A percentile compares a stretch with the other conserved stretches of the same genome.
phyloP scores from a whole-genome alignment of 2,113 vertebrate species.

The Gobio gobio region DNA sequence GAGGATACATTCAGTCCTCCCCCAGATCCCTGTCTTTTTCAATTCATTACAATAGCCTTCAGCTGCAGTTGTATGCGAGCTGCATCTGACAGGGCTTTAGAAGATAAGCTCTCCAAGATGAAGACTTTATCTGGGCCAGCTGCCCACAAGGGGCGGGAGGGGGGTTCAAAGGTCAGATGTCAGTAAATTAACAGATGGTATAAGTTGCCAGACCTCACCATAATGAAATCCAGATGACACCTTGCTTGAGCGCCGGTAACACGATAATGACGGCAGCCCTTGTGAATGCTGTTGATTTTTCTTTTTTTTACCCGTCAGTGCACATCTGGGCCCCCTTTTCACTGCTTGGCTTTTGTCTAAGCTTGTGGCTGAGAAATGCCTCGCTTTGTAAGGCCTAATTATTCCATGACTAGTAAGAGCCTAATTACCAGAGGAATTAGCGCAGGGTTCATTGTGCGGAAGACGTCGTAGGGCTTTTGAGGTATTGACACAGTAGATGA shows the following conservation, averaged over 20 bases:
- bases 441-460: not conserved
- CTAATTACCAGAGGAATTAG: conserved; percentile 40
- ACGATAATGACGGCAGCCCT: not conserved
- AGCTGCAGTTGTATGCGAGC: conserved; percentile 48
- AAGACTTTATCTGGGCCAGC: conserved; percentile 65
- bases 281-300: not conserved
- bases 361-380: conserved; percentile 20
- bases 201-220: conserved; percentile 11
- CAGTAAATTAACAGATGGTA: conserved; percentile 55
- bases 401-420: conserved; percentile 42
- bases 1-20: conserved; percentile 46
- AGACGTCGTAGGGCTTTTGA: conserved; percentile 17
- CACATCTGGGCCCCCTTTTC: conserved; percentile 25
- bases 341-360: conserved; percentile 10
- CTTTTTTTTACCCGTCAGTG: not conserved
- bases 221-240: conserved; percentile 27
- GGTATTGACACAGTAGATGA: conserved; percentile 19
- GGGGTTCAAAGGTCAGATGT: conserved; percentile 59
- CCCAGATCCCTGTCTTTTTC: conserved; percentile 43
- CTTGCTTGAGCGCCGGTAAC: not conserved
- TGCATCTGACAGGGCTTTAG: conserved; percentile 59
- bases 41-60: conserved; percentile 50
- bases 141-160: conserved; percentile 41
- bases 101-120: conserved; percentile 64
- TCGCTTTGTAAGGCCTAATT: conserved; percentile 33